Evolutionary conservation across 2,113 vertebrate species (phyloP).

Genomic region (Hyperopisus bebe): DNA sequence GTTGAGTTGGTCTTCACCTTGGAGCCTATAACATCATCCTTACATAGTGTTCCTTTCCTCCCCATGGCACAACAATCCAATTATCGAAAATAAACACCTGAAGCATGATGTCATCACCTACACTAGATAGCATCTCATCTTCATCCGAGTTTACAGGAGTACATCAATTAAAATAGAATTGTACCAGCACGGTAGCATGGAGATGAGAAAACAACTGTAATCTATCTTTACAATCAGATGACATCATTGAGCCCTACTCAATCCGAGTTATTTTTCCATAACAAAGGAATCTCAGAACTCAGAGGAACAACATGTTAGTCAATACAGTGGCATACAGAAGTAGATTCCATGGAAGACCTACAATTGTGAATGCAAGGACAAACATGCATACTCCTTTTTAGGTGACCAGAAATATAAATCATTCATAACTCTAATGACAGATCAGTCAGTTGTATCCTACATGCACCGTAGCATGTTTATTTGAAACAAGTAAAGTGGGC

Average conservation of each 20-base stretch:
- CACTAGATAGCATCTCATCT: slow-evolving; percentile 49
- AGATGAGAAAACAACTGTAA: slow-evolving; percentile 20
- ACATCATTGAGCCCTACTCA: slow-evolving; percentile 38
- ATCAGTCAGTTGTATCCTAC: not conserved
- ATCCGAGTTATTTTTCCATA: slow-evolving; percentile 27
- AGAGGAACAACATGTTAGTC: not conserved
- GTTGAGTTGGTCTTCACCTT: not conserved
- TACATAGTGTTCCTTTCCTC: not conserved
- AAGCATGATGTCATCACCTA: slow-evolving; percentile 51
- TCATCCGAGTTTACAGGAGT: slow-evolving; percentile 27
- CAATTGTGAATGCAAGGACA: not conserved
- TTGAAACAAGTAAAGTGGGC: not conserved
- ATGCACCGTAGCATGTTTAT: not conserved
- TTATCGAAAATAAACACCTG: slow-evolving; percentile 33
- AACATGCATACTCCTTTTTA: not conserved
- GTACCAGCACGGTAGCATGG: slow-evolving; percentile 37
- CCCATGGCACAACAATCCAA: not conserved
- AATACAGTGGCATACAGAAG: not conserved
- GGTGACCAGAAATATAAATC: not conserved
- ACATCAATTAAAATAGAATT: slow-evolving; percentile 37
- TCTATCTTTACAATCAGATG: slow-evolving; percentile 42
- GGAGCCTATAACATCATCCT: not conserved
- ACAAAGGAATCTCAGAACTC: slow-evolving; percentile 13
- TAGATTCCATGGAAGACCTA: not conserved
- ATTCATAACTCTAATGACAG: not conserved